Percentiles rank a stretch among this genome's conserved stretches.
phyloP scores from a whole-genome alignment of 2,797 vertebrate genomes.

The Gymnodraco acuticeps region DNA sequence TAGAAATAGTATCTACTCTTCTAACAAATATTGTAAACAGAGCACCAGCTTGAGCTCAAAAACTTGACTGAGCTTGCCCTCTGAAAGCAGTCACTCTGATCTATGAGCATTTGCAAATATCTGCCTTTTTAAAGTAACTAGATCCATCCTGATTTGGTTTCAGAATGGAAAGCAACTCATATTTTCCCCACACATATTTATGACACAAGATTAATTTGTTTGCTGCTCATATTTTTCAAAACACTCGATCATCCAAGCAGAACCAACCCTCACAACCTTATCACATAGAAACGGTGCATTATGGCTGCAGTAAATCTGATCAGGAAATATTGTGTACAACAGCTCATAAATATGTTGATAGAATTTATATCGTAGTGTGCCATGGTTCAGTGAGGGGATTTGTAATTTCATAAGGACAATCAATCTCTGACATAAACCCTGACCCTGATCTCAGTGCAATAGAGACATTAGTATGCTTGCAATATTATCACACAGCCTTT shows the following conservation, averaged over 20 bases:
- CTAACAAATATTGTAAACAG: conserved; percentile 29
- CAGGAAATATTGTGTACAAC: background rate
- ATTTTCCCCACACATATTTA: background rate
- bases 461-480: conserved; percentile 40
- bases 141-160: background rate
- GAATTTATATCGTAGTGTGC: conserved; percentile 4
- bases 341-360: conserved; percentile 16
- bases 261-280: conserved; percentile 2
- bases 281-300: conserved; percentile 2
- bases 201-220: background rate
- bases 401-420: conserved; percentile 34
- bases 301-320: conserved; percentile 26
- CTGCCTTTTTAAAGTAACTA: background rate
- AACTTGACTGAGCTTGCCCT: conserved; percentile 24
- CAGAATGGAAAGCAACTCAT: background rate
- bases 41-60: background rate
- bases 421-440: conserved; percentile 24
- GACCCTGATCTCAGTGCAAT: background rate
- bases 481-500: conserved; percentile 45
- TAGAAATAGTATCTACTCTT: conserved; percentile 19
- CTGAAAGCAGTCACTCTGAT: background rate
- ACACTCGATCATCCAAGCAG: background rate
- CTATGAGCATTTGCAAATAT: background rate
- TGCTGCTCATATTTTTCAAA: conserved; percentile 3
- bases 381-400: conserved; percentile 21